A percentile compares a stretch with the other conserved stretches of the same genome.
phyloP scores from a whole-genome alignment of 2,888 invertebrate species.

The Trilocha varians region DNA sequence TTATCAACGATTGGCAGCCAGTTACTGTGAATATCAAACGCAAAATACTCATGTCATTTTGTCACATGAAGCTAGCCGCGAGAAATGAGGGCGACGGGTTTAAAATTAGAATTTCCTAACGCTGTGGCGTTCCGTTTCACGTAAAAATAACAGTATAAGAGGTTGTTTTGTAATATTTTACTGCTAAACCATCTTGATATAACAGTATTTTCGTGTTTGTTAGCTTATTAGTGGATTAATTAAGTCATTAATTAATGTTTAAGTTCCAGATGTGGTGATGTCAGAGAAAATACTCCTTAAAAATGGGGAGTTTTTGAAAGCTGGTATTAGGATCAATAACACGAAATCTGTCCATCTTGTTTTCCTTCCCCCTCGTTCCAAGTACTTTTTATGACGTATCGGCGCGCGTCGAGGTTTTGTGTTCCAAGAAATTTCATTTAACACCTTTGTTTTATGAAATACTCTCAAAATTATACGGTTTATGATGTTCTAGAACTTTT shows the following conservation, averaged over 20 bases:
- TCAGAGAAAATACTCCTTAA: conserved; percentile 6
- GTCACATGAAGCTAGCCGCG: conserved; percentile 42
- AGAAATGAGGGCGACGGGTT: background rate
- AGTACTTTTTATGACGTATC: conserved; percentile 34
- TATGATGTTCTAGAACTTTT: background rate
- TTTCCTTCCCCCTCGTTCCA: conserved; percentile 26
- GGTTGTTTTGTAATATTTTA: too few relatives aligned
- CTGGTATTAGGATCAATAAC: conserved; percentile 30
- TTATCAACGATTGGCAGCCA: conserved; percentile 35
- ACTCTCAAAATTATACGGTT: background rate
- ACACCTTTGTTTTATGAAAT: background rate
- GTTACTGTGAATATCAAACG: conserved; percentile 21
- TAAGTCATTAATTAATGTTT: too few relatives aligned
- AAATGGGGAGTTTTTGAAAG: conserved; percentile 15
- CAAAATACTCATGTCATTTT: conserved; percentile 30
- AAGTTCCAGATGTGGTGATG: too few relatives aligned
- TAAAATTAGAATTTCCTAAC: background rate
- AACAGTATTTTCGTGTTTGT: background rate
- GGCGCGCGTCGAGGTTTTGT: conserved; percentile 53
- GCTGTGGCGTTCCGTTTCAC: background rate
- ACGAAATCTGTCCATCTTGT: conserved; percentile 10
- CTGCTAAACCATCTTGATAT: too few relatives aligned
- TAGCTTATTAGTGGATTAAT: too few relatives aligned
- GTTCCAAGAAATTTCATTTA: conserved; percentile 47
- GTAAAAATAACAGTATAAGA: too few relatives aligned